Conservation (phyloP, 2,888 invertebrate species). For the Lycocerus yunnanus region DNA sequence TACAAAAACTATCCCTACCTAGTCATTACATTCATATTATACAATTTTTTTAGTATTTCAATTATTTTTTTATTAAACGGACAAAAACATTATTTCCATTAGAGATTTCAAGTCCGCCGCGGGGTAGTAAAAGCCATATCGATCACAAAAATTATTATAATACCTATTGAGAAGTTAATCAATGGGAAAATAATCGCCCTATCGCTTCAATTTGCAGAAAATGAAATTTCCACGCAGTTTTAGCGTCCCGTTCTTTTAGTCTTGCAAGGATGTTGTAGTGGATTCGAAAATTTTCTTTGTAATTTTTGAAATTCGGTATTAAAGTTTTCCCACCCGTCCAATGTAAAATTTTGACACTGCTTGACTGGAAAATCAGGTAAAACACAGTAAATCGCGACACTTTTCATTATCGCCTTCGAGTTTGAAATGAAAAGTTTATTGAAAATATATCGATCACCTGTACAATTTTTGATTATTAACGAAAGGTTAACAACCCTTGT, state of each 20-base stretch:
- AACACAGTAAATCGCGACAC: no score
- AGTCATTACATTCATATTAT: not conserved
- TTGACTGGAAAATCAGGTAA: no score
- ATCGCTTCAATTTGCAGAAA: not conserved
- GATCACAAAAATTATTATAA: not conserved
- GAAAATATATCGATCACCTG: no score
- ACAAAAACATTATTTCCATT: not conserved
- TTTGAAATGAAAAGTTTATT: no score
- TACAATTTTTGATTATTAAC: not conserved
- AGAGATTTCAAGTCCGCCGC: not conserved
- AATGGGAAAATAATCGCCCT: not conserved
- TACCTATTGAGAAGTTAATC: not conserved
- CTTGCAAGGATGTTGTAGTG: no score
- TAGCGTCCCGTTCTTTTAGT: no score
- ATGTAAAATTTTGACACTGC: no score
- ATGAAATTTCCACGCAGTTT: not conserved
- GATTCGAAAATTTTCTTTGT: not conserved
- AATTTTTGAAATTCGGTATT: not conserved
- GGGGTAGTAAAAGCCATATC: not conserved
- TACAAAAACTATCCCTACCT: not conserved
- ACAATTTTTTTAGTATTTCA: not conserved
- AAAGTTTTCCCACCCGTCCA: no score
- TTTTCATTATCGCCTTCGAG: no score
- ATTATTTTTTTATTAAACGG: not conserved
- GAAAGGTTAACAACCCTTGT: not conserved